These are phyloP conservation scores for Pristis pectinata DNA, from an alignment of 2,797 vertebrate genomes.

Conservation along the genomic window DNA sequence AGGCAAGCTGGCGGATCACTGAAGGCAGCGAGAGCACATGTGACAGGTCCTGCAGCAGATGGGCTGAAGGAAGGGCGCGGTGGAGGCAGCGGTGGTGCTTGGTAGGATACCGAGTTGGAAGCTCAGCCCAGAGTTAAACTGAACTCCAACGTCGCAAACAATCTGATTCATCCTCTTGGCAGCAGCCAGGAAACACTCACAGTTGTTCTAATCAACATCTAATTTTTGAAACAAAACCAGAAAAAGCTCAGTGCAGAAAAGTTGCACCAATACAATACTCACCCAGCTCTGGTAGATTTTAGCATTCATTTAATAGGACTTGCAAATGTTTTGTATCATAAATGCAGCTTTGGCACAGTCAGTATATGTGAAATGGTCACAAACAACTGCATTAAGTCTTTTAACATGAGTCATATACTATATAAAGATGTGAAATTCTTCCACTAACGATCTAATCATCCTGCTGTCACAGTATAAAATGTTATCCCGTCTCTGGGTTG, in stretches of 20 bases:
- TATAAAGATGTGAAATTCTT: neutral
- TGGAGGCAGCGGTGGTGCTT: neutral
- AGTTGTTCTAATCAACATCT: neutral
- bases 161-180: neutral
- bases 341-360: neutral
- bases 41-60: neutral
- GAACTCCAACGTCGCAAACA: neutral
- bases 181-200: neutral
- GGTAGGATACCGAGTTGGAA: neutral
- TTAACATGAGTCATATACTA: neutral
- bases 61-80: neutral
- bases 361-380: neutral
- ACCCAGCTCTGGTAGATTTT: neutral
- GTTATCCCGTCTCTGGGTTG: neutral
- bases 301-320: neutral
- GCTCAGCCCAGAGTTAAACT: neutral
- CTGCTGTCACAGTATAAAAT: neutral
- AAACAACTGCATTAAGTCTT: neutral
- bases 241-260: neutral
- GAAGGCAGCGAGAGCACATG: neutral
- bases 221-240: neutral
- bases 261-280: neutral
- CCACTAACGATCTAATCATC: no score
- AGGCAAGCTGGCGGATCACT: neutral
- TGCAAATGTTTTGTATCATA: neutral